Conservation (phyloP, 2,113 vertebrate species). For the Anarhynchus alexandrinus region DNA sequence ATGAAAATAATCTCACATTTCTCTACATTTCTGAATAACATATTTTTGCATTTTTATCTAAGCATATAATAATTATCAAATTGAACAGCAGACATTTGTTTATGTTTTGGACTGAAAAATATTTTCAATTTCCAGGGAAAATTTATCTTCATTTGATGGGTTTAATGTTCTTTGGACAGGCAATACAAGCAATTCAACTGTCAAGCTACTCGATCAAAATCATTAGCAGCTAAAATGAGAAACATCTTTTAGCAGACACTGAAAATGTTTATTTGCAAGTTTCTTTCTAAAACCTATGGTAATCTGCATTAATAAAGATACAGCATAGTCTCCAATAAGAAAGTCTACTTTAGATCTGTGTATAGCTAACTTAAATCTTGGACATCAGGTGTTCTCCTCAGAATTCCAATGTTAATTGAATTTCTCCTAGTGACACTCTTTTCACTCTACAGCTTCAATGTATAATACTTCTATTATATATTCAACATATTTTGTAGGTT, state of each 20-base stretch:
- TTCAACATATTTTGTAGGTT: not conserved
- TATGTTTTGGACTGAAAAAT: not conserved
- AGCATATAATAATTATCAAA: not conserved
- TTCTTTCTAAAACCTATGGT: not conserved
- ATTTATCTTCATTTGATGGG: not conserved
- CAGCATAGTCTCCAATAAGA: not conserved
- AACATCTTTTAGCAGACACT: not conserved
- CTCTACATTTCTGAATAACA: not conserved
- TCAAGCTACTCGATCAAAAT: not conserved
- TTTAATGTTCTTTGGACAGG: not conserved
- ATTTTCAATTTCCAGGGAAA: not conserved
- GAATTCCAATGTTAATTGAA: not conserved
- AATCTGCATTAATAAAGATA: not conserved
- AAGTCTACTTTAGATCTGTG: not conserved
- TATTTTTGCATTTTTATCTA: not conserved
- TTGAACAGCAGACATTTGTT: not conserved
- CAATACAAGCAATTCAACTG: not conserved
- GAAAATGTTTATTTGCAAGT: not conserved
- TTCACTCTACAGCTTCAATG: not conserved
- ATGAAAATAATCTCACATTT: not conserved
- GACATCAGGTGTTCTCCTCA: not conserved
- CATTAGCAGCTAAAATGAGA: not conserved
- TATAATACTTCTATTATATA: not conserved
- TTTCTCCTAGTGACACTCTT: not conserved
- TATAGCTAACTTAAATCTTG: not conserved